Base-by-base conservation (phyloP, 2,888 invertebrate species). In the Argyra leucocephala region DNA sequence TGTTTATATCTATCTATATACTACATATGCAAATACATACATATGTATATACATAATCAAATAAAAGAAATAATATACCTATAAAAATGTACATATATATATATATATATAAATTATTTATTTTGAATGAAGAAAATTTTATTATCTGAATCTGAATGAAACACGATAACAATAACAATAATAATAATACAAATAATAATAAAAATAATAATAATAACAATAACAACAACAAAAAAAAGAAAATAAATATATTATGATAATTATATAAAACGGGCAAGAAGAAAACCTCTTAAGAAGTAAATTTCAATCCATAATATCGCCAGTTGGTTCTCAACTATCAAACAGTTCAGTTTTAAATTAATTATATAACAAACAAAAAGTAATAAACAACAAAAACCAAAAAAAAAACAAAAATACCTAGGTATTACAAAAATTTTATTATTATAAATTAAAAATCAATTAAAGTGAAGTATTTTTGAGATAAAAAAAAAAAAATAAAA, bases 291-390 rank as follows among this genome's bases (percentile, higher is more conserved):
- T 48, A 48, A 48, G 48, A 48, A 48, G 48, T 48, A 48, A 15
- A 5, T 48, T 48, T n/a, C 5, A 48, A 18, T 48, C 48, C 48
- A 48, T 48, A 18, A 48, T 48, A 48, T 48, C n/a, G 48, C 48
- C 48, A 48, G 48, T 48, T 48, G 48, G 18, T 48, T 48, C 48
- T 48, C 18, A 48, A 15, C 48, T 48, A 48, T 48, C 48, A 48
- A n/a, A 48, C 48, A 48, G 48, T 48, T 48, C 48, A 48, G 48
- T 48, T 48, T 48, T 18, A n/a, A n/a, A n/a, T n/a, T n/a, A n/a
- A n/a, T n/a, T n/a, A 48, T 2, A 48, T 18, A 48, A 48, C 12
- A 48, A 48, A 48, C 2, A 48, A 48, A 1, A 48, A 48, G 18
- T 12, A 18, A 48, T 18, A 31, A 31, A 31, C 26, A 37, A 9